phyloP scores from a whole-genome alignment of 2,888 invertebrate genomes.

The Asteroscopus sphinx region DNA sequence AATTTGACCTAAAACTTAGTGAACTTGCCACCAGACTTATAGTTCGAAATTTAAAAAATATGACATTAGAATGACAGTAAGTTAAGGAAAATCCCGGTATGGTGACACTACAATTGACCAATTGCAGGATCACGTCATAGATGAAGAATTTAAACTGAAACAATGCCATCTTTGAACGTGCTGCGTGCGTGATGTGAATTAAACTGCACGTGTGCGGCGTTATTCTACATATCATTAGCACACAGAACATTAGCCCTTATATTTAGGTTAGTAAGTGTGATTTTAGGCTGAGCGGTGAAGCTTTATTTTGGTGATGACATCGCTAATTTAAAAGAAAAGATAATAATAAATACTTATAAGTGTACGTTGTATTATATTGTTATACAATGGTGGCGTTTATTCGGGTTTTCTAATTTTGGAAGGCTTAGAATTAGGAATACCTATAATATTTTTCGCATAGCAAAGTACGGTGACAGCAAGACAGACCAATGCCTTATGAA shows the following conservation, averaged over 20 bases:
- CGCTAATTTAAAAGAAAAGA: conserved; percentile 58
- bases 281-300: neutral
- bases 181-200: conserved; percentile 77
- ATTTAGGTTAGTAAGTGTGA: neutral
- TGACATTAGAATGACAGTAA: neutral
- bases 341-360: conserved; percentile 57
- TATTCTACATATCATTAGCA: conserved; percentile 39
- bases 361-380: conserved; percentile 39
- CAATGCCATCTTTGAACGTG: conserved; percentile 80
- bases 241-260: conserved; percentile 32
- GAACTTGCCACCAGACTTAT: neutral
- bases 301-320: conserved; percentile 55
- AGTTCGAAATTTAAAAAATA: neutral
- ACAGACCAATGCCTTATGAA: too few species aligned
- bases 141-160: conserved; percentile 84
- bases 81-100: conserved; percentile 22
- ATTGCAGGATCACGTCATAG: conserved; percentile 81
- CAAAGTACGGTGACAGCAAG: too few species aligned
- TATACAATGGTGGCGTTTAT: conserved; percentile 24
- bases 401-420: conserved; percentile 17
- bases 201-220: conserved; percentile 30
- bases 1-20: conserved; percentile 28
- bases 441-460: too few species aligned
- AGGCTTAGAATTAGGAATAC: too few species aligned
- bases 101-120: conserved; percentile 62